Evolutionary conservation across 1,140 invertebrate genomes (phyloP).

Genomic region (Neodiprion fabricii): DNA sequence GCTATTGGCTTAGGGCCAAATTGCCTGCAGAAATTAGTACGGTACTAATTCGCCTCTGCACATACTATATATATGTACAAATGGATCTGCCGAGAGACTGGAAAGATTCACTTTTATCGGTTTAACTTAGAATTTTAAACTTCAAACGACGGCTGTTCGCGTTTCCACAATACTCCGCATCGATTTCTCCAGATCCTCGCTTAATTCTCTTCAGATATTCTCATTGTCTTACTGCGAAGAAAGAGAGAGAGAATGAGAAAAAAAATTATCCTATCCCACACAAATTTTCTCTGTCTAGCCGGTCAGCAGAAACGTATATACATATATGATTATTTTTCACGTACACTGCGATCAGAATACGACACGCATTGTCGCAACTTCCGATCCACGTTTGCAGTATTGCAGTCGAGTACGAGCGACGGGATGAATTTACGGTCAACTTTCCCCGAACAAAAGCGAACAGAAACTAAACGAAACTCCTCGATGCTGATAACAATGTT

Average conservation of each 20-base stretch:
- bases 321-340: no score
- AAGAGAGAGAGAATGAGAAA: no score
- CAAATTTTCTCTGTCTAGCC: no score
- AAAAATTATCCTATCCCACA: no score
- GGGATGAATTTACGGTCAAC: background rate
- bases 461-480: background rate
- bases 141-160: background rate
- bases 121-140: background rate
- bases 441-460: background rate
- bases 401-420: no score
- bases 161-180: no score
- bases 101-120: background rate
- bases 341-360: no score
- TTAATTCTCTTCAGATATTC: no score
- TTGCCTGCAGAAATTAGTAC: background rate
- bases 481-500: background rate
- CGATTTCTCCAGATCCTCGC: no score
- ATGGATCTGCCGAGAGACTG: background rate
- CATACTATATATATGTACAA: no score
- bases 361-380: background rate
- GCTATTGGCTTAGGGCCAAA: background rate
- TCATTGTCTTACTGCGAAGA: no score
- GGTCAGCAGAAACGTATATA: no score
- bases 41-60: background rate
- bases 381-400: background rate